Evolutionary conservation across 2,113 vertebrate species (phyloP).

Genomic region (Scophthalmus maximus): DNA sequence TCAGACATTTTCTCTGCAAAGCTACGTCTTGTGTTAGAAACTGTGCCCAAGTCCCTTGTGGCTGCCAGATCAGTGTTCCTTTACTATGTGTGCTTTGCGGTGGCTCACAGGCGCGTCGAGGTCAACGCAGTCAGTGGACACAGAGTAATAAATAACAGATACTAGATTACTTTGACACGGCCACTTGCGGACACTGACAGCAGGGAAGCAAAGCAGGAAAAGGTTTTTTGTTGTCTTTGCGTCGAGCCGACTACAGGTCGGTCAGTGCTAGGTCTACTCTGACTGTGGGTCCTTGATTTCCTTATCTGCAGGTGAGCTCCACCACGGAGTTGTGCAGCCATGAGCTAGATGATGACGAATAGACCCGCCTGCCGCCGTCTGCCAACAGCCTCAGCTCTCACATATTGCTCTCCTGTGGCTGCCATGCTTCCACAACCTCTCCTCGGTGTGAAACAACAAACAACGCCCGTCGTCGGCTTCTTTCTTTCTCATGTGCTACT

Average conservation of each 20-base stretch:
- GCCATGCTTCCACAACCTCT: conserved; percentile 53
- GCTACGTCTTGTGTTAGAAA: conserved; percentile 17
- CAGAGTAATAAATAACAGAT: conserved; percentile 54
- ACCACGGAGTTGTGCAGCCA: conserved; percentile 41
- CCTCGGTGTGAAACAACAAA: conserved; percentile 61
- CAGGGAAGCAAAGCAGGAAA: no score
- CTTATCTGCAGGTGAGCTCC: conserved; percentile 42
- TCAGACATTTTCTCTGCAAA: conserved; percentile 18
- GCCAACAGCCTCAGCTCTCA: conserved; percentile 31
- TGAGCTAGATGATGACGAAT: conserved; percentile 63
- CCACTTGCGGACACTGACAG: no score
- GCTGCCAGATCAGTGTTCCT: conserved; percentile 25
- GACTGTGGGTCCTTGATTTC: conserved; percentile 55
- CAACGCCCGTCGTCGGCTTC: not conserved
- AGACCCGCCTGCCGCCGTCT: conserved; percentile 33
- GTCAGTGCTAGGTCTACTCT: conserved; percentile 7
- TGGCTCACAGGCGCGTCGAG: conserved; percentile 12
- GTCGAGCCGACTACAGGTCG: conserved; percentile 26
- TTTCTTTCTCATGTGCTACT: conserved; percentile 3
- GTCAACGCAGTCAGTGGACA: conserved; percentile 37
- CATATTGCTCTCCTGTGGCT: conserved; percentile 31
- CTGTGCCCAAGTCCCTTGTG: conserved; percentile 19
- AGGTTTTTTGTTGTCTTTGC: no score
- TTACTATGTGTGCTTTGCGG: conserved; percentile 21
- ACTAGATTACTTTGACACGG: conserved; percentile 39